Evolutionary conservation across 2,113 vertebrate species (phyloP), one percentile per base, ranked within the genome.

Genomic region (Calypte anna): DNA sequence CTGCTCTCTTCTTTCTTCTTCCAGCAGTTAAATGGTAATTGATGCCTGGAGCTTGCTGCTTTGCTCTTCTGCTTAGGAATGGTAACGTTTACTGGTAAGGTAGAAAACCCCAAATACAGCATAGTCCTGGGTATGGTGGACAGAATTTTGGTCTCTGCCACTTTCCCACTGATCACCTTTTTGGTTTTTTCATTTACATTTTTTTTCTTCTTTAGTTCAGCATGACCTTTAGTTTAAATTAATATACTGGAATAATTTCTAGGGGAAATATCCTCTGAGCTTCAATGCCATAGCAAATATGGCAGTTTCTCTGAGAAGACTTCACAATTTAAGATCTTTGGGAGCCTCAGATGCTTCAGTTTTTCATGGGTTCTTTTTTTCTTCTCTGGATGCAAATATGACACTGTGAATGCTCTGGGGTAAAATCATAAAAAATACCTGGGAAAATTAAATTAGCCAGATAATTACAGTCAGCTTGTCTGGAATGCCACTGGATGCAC

Each of bases 361-460:
- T 87, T 96, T 94, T 89, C 53, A 70, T 43, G 55, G 12, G 12
- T 78, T 84, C 63, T 89, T 77, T 69, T 23, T 58, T 54, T 86
- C 23, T 63, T 76, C 55, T 67, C 55, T 68, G 48, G 62, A 28
- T 92, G 67, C 24, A 83, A 81, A 40, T 66, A 55, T 16, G 70
- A 20, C 50, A 75, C 55, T 67, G 30, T 53, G 73, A 90, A 51
- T 51, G 23, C 63, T 89, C 67, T 7, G 11, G 67, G 25, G 80
- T 79, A 24, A 80, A 85, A 86, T 80, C 27, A n/a, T 5, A 33
- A 63, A 81, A 83, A 93, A 69, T 30, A 78, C 50, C 43, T 73
- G 78, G 40, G 67, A 91, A 94, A 94, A 83, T 77, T 63, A 62
- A 86, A 86, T 78, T 85, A 81, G 40, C 38, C 28, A 61, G 53